Base-by-base conservation (phyloP, 2,797 vertebrate genomes). In the Sebastes kiyomatsui region DNA sequence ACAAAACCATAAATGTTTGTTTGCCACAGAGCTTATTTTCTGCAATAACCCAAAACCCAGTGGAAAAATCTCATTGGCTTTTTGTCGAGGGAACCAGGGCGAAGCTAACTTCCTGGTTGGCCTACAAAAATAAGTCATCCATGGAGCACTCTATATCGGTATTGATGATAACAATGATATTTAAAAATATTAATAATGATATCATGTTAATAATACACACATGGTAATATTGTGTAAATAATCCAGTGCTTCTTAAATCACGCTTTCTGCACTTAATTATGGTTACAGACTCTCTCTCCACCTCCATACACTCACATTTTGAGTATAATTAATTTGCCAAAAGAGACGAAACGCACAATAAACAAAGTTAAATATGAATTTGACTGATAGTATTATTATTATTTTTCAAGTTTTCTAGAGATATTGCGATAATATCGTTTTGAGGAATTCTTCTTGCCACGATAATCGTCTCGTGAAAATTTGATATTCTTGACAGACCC, bases 171-270 rank as follows among this genome's bases (percentile, higher is more conserved):
- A 49, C 46, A 2, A 20, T 20, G 18, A 52, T 52, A n/a, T 10
- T 52, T 52, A 2, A 9, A 52, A 52, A n/a, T 0, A 20, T 0
- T 18, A n/a, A 52, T 52, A n/a, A 0, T 52, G 20, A 52, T 52
- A 52, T 52, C 20, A 52, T 10, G 18, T 52, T 52, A 52, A 11
- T n/a, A 52, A 52, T n/a, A 52, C 20, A 52, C 20, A 9, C 0
- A 20, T 52, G 20, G 20, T n/a, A n/a, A 52, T n/a, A 7, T 52
- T 52, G 49, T 52, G 49, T n/a, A 4, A 20, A 2, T 52, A 52
- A 52, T 20, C 8, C 8, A 52, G 8, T 2, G 18, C 16, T 1
- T 18, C 42, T 52, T n/a, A 52, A 20, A 52, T 52, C 18, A 46
- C 0, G 6, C 42, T 46, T 46, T 46, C 25, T 46, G 42, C 14